Evolutionary conservation across 1,140 invertebrate species (phyloP).

Genomic region (Lepidotrigona ventralis): DNA sequence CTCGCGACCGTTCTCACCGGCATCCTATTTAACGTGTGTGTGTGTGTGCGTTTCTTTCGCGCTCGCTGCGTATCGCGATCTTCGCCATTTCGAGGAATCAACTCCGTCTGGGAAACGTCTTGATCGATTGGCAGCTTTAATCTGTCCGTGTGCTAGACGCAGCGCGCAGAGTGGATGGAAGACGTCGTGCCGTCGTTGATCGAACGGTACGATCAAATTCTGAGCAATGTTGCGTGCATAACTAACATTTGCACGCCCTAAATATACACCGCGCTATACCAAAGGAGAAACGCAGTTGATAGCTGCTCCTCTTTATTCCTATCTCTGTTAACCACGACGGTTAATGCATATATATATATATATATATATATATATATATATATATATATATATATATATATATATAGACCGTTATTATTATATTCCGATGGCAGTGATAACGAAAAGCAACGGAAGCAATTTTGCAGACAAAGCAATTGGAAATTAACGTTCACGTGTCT

Average conservation of each 20-base stretch:
- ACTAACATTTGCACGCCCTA: slow-evolving; percentile 59
- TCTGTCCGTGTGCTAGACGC: slow-evolving; percentile 1
- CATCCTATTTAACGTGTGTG: not conserved
- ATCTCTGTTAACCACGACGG: not conserved
- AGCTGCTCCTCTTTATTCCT: not conserved
- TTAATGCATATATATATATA: too few relatives aligned
- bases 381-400: too few relatives aligned
- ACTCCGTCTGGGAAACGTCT: not conserved
- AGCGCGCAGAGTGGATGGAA: slow-evolving; percentile 34
- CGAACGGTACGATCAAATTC: slow-evolving; percentile 61
- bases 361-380: too few relatives aligned
- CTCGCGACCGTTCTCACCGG: not conserved
- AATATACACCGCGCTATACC: slow-evolving; percentile 35
- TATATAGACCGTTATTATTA: too few relatives aligned
- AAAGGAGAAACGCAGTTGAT: slow-evolving; percentile 54
- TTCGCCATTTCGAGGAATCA: not conserved
- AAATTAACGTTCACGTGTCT: too few relatives aligned
- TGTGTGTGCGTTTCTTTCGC: not conserved
- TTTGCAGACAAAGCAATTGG: too few relatives aligned
- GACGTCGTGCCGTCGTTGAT: slow-evolving; percentile 57
- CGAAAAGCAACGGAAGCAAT: too few relatives aligned
- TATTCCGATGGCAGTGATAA: too few relatives aligned
- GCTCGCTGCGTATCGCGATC: not conserved
- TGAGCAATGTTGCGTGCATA: slow-evolving; percentile 62
- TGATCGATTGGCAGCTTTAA: slow-evolving; percentile 16